Evolutionary conservation across 1,140 invertebrate species (phyloP).

Genomic region (Dendroctonus valens): DNA sequence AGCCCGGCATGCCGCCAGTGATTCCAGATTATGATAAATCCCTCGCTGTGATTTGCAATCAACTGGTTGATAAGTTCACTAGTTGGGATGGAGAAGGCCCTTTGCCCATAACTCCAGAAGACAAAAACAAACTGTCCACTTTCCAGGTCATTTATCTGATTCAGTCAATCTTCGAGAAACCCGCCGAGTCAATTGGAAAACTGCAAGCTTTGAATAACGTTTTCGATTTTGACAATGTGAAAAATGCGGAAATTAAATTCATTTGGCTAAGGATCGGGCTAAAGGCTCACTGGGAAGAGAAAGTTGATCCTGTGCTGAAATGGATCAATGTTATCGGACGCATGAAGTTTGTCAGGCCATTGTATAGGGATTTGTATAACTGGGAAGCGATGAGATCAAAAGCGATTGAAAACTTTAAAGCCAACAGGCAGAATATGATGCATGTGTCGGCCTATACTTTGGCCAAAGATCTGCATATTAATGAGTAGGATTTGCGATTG

Average conservation of each 20-base stretch:
- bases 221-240: conserved; percentile 66
- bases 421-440: conserved; percentile 78
- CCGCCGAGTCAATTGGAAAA: conserved; percentile 49
- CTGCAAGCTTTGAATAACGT: conserved; percentile 62
- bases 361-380: conserved; percentile 81
- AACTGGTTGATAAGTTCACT: conserved; percentile 59
- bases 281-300: conserved; percentile 65
- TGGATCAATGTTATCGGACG: conserved; percentile 83
- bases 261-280: conserved; percentile 78
- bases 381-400: conserved; percentile 69
- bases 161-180: conserved; percentile 61
- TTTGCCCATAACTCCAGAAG: conserved; percentile 52
- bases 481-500: conserved; percentile 4
- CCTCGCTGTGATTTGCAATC: conserved; percentile 63
- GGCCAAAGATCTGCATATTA: conserved; percentile 73
- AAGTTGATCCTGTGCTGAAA: conserved; percentile 63
- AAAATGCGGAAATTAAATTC: conserved; percentile 82
- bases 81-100: conserved; percentile 52
- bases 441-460: conserved; percentile 69
- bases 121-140: conserved; percentile 60
- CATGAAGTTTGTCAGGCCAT: conserved; percentile 86
- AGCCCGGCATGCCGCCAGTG: conserved; percentile 81
- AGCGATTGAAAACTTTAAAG: conserved; percentile 72
- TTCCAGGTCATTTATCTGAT: conserved; percentile 74
- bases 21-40: conserved; percentile 78